Evolutionary conservation across 2,797 vertebrate genomes (phyloP), one percentile per base, ranked within the genome.

Genomic region (Ataeniobius toweri): DNA sequence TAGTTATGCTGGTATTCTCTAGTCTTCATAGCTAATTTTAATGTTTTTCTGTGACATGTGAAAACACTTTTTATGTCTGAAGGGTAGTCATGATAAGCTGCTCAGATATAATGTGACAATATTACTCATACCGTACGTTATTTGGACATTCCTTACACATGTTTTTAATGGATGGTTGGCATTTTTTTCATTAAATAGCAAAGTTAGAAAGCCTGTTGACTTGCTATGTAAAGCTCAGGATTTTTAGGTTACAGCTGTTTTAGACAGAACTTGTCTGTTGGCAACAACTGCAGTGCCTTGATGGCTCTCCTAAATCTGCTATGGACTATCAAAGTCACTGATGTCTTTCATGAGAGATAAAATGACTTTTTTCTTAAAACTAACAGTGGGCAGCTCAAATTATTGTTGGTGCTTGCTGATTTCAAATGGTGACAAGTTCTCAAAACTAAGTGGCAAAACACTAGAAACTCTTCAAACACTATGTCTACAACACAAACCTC

Each of bases 81-180:
- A 68, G 76, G 83, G 70, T 74, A 71, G 84, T 71, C 76, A 80
- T 69, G 76, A 87, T 78, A 51, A 75, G 68, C 72, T 86, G 80
- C 79, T 88, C 85, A 86, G 6, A 20, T 74, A 77, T 44, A 51
- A 59, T 79, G 74, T 81, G 76, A 85, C 80, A 79, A 81, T 85
- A 71, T 36, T 83, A 83, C 84, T 83, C 75, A 77, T 85, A 80
- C 4, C 4, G 3, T 36, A 36, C 83, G 76, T 78, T 83, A 78
- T 87, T 82, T 74, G 76, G 78, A 63, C 81, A 56, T 78, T 84
- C 83, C 74, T 79, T 44, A 74, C 74, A 72, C 80, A 70, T 58
- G 74, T 67, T 75, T 86, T 83, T 85, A 88, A 86, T 83, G 77
- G 68, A 74, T 88, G 87, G 86, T 85, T 92, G 91, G 88, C 84